Conservation (phyloP, 2,888 invertebrate genomes). For the Drosophila mettleri region DNA sequence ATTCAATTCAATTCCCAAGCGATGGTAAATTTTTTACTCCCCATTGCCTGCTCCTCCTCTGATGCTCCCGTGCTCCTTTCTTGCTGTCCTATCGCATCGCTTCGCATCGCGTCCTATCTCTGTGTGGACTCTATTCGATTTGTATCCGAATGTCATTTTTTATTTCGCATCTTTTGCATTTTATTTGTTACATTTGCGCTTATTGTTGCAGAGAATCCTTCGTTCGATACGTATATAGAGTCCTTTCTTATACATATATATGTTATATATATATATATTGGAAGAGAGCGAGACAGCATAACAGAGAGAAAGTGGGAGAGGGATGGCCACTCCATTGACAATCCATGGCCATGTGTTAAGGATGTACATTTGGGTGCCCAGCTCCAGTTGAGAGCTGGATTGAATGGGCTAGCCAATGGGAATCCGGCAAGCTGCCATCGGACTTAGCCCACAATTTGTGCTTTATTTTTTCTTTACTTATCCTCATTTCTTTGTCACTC, state of each 20-base stretch:
- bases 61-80: background rate
- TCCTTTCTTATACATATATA: slow-evolving; percentile 46
- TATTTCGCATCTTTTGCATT: slow-evolving; percentile 77
- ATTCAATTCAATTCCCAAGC: slow-evolving; percentile 74
- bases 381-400: slow-evolving; percentile 13
- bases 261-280: slow-evolving; percentile 42
- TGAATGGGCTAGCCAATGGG: slow-evolving; percentile 65
- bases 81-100: slow-evolving; percentile 14
- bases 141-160: slow-evolving; percentile 82
- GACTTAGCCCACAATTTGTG: slow-evolving; percentile 71
- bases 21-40: slow-evolving; percentile 32
- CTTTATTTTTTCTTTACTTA: slow-evolving; percentile 38
- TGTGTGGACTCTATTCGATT: slow-evolving; percentile 67
- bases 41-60: slow-evolving; percentile 9
- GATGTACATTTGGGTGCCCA: slow-evolving; percentile 61
- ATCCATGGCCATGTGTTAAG: slow-evolving; percentile 76
- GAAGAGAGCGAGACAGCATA: background rate
- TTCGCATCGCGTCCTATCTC: slow-evolving; percentile 33
- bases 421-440: slow-evolving; percentile 71
- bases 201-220: slow-evolving; percentile 57
- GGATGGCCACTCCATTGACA: slow-evolving; percentile 68
- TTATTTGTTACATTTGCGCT: slow-evolving; percentile 79
- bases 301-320: background rate
- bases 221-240: slow-evolving; percentile 35
- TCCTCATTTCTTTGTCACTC: slow-evolving; percentile 72